phyloP scores from a whole-genome alignment of 2,888 invertebrate genomes.

The Chalcis sispes region DNA sequence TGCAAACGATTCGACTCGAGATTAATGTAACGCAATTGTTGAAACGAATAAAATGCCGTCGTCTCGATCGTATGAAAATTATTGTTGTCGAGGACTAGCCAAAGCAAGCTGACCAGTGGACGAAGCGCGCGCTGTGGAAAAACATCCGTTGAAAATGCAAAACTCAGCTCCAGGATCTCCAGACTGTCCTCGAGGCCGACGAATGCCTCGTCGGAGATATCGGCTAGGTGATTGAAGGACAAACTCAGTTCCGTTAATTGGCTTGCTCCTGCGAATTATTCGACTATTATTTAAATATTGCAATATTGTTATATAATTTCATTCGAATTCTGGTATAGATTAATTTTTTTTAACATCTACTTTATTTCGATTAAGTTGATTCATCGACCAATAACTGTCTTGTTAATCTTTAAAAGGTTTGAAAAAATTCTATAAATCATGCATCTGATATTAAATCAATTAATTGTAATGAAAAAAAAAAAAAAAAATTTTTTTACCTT shows the following conservation, averaged over 20 bases:
- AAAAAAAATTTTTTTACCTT: too few species aligned
- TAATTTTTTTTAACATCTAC: too few species aligned
- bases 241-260: conserved; percentile 91
- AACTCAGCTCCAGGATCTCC: conserved; percentile 90
- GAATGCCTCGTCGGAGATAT: conserved; percentile 89
- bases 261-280: conserved; percentile 78
- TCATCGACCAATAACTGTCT: too few species aligned
- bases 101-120: conserved; percentile 85
- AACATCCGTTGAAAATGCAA: conserved; percentile 88
- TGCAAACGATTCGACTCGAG: conserved; percentile 89
- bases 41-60: conserved; percentile 82
- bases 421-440: too few species aligned
- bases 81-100: conserved; percentile 92
- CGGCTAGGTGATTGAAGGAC: conserved; percentile 92
- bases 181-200: conserved; percentile 85
- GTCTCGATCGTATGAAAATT: conserved; percentile 86
- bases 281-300: too few species aligned
- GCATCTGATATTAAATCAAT: too few species aligned
- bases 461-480: too few species aligned
- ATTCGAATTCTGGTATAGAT: too few species aligned
- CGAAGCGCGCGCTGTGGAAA: conserved; percentile 87
- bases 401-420: too few species aligned
- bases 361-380: too few species aligned
- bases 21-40: conserved; percentile 84
- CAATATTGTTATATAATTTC: neutral